These are phyloP conservation scores for Erannis defoliaria DNA, from an alignment of 2,888 invertebrate species.

Conservation along the genomic window DNA sequence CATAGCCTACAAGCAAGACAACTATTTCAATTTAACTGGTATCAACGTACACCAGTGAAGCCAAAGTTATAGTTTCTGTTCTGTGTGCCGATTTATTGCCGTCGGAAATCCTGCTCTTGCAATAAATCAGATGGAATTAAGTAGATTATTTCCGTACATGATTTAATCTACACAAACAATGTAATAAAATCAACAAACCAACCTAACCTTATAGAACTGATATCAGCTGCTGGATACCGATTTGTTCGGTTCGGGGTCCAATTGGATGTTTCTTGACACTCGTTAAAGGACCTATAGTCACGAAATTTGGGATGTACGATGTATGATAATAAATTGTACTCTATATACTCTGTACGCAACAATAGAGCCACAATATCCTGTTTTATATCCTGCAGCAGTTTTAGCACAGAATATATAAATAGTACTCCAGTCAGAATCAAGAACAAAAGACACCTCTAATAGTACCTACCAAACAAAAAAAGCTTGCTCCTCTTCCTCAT, in stretches of 20 bases:
- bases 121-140: slow-evolving; percentile 10
- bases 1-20: no score
- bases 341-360: slow-evolving; percentile 1
- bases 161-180: slow-evolving; percentile 9
- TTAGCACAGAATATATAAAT: no score
- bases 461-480: no score
- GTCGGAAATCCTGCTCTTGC: slow-evolving; percentile 4
- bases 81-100: slow-evolving; percentile 1
- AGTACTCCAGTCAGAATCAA: no score
- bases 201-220: slow-evolving; percentile 3
- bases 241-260: slow-evolving; percentile 9
- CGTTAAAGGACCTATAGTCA: slow-evolving; percentile 5
- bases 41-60: no score
- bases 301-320: slow-evolving; percentile 10
- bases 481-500: no score
- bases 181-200: slow-evolving; percentile 10
- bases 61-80: background rate
- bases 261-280: slow-evolving; percentile 19
- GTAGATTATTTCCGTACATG: slow-evolving; percentile 7
- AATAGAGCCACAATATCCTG: background rate
- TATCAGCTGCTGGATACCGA: background rate
- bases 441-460: no score
- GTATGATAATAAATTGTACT: background rate
- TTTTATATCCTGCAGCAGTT: no score
- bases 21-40: background rate